Evolutionary conservation across 2,113 vertebrate genomes (phyloP).

Genomic region (Dasyurus viverrinus): DNA sequence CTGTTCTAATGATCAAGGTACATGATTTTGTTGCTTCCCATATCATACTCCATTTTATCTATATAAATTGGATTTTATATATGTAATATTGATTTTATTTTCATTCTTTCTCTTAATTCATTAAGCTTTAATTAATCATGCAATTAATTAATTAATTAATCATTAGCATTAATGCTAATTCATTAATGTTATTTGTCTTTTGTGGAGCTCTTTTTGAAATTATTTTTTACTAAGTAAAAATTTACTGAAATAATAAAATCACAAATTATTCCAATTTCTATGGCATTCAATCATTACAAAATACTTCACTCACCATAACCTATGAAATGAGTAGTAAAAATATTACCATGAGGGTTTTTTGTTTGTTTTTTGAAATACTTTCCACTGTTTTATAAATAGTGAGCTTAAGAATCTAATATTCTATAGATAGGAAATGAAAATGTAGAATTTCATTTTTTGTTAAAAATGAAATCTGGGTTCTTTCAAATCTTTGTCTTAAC

Average conservation of each 20-base stretch:
- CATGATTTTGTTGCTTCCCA: background rate
- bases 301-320: background rate
- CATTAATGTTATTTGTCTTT: background rate
- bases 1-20: background rate
- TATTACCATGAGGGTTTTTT: background rate
- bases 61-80: background rate
- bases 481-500: constrained; percentile 89
- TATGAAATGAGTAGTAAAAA: background rate
- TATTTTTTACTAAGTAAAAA: background rate
- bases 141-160: too few relatives aligned
- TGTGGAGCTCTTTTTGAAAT: background rate
- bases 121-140: too few relatives aligned
- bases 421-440: background rate
- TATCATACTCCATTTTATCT: background rate
- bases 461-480: background rate
- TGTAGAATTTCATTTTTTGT: constrained; percentile 65
- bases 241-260: background rate
- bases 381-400: background rate
- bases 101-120: background rate
- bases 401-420: background rate
- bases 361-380: background rate
- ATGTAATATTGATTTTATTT: background rate
- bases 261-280: background rate
- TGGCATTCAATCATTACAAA: background rate
- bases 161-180: too few relatives aligned